A percentile compares a stretch with the other conserved stretches of the same genome.
These are phyloP conservation scores for Tragopan temminckii DNA, from an alignment of 2,797 vertebrate species.

Conservation along the genomic window DNA sequence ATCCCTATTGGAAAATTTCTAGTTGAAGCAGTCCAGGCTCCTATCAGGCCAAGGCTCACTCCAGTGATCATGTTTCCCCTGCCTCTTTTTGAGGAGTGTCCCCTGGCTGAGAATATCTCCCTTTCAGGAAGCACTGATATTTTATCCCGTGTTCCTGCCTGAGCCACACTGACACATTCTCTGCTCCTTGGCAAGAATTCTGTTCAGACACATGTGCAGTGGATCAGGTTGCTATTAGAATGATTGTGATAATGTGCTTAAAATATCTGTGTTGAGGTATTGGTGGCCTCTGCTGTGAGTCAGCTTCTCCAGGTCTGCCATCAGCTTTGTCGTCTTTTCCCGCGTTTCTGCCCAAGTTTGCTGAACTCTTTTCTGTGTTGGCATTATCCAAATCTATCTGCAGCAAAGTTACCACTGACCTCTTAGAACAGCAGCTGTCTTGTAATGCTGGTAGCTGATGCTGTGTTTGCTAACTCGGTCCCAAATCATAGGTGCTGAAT, in stretches of 20 bases:
- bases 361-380: background rate
- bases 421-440: background rate
- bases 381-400: background rate
- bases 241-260: background rate
- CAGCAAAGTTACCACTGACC: background rate
- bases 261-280: background rate
- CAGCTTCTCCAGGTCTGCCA: background rate
- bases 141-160: background rate
- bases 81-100: background rate
- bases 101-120: background rate
- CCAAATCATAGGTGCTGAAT: background rate
- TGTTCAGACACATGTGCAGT: background rate
- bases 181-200: background rate
- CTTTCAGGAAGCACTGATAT: conserved; percentile 35
- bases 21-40: background rate
- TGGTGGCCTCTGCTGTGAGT: background rate
- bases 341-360: background rate
- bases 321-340: background rate
- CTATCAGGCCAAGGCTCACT: background rate
- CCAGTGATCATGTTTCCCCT: background rate
- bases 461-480: background rate
- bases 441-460: background rate
- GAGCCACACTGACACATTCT: background rate
- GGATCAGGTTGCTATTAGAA: conserved; percentile 5
- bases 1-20: background rate